Percentiles rank a stretch among this genome's conserved stretches.
These are phyloP conservation scores for Anser brachyrhynchus DNA, from an alignment of 2,113 vertebrate genomes.

Conservation along the genomic window DNA sequence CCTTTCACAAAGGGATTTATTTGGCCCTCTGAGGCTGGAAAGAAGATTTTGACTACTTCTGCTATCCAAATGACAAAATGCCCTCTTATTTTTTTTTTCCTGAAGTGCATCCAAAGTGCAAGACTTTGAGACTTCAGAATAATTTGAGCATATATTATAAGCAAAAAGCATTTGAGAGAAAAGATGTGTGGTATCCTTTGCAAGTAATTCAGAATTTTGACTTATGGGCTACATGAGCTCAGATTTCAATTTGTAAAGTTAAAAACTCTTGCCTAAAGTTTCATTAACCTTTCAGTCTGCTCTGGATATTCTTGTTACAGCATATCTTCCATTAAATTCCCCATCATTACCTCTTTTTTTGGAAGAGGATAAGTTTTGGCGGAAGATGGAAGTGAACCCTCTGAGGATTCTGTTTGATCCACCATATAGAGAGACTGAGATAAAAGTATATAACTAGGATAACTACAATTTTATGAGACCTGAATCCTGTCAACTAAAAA, in stretches of 20 bases:
- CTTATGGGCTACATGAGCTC: background rate
- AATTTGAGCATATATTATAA: background rate
- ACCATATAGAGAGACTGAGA: background rate
- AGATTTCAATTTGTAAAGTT: background rate
- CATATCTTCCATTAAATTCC: background rate
- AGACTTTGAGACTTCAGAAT: background rate
- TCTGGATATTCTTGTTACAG: background rate
- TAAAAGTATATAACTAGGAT: background rate
- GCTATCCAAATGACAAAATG: background rate
- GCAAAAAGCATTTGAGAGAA: background rate
- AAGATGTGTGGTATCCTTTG: background rate
- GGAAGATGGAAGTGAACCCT: background rate
- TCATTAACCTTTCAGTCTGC: background rate
- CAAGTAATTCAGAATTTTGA: background rate
- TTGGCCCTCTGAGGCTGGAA: background rate
- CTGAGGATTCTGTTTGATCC: background rate
- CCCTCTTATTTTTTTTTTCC: background rate
- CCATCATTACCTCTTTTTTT: background rate
- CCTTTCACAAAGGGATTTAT: background rate
- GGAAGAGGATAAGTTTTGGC: background rate
- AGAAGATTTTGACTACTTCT: background rate
- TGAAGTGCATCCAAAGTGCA: background rate
- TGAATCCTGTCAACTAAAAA: background rate
- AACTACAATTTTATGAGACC: background rate
- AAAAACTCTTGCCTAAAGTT: background rate